Base-by-base conservation (phyloP, 2,797 vertebrate species). In the Clarias laeviceps region DNA sequence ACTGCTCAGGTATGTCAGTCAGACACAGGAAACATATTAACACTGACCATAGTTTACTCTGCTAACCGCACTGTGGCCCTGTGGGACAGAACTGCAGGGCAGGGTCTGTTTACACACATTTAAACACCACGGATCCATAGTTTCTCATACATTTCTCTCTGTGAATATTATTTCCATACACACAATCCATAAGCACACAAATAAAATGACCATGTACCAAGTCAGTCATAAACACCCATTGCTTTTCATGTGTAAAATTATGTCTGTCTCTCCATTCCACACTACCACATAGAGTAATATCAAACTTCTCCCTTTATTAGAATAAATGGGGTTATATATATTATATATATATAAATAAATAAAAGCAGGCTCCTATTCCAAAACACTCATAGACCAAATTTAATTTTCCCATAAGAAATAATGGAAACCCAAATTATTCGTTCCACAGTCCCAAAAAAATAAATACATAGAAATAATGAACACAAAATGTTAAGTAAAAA, bases 11-110 rank as follows among this genome's bases (percentile, higher is more conserved):
- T 94, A 93, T n/a, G 87, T 87, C 89, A 90, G 89, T 92, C 92
- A 92, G 93, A 91, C 89, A 91, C 93, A 93, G 93, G 94, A 95
- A 94, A 91, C 89, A 69, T 92, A 92, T 95, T 93, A 95, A 94
- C 90, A 90, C 88, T 92, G 92, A 93, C 92, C 94, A 88, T 83
- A 89, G 91, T 94, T 95, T 94, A 92, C 94, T 92, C 92, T 94
- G 84, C 90, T 92, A 85, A 95, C 94, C 94, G 88, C 93, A 93
- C 85, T 29, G 83, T 3, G 83, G 91, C 93, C 94, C 94, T 89
- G 85, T 59, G 94, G 94, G 92, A 92, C 88, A 27, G 40, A 91
- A 91, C 92, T 90, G 82, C 37, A 88, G 82, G 83, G 61, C 83
- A 85, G 61, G 62, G 34, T 85, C 86, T 88, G 84, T 88, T 88